Evolutionary conservation across 2,797 vertebrate genomes (phyloP).

Genomic region (Paedocypris micromegethes): DNA sequence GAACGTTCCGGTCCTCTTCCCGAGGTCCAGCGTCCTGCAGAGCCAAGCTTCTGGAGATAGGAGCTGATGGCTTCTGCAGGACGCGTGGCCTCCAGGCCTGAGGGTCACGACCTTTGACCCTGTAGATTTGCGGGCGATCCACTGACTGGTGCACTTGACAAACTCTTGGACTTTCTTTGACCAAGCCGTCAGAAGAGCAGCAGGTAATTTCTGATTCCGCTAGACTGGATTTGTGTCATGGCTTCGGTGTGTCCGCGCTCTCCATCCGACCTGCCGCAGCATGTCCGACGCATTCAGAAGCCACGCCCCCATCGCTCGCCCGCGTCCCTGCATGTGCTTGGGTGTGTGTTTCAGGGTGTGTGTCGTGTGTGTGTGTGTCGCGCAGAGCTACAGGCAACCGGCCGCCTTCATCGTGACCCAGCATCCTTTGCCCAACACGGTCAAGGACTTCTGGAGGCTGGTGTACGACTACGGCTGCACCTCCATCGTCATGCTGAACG

Average conservation of each 20-base stretch:
- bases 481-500: slow-evolving; percentile 96
- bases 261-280: slow-evolving; percentile 50
- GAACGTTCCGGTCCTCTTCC: too few relatives aligned
- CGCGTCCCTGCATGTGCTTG: slow-evolving; percentile 58
- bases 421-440: slow-evolving; percentile 94
- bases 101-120: slow-evolving; percentile 14
- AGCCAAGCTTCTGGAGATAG: too few relatives aligned
- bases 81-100: too few relatives aligned
- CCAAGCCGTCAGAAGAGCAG: slow-evolving; percentile 79
- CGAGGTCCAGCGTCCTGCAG: too few relatives aligned
- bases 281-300: slow-evolving; percentile 41
- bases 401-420: slow-evolving; percentile 99
- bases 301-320: slow-evolving; percentile 2
- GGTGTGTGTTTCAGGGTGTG: slow-evolving; percentile 10
- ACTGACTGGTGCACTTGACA: slow-evolving; percentile 49
- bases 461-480: slow-evolving; percentile 98
- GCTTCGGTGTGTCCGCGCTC: slow-evolving; percentile 67
- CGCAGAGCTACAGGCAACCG: slow-evolving; percentile 95
- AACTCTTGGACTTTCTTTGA: slow-evolving; percentile 74
- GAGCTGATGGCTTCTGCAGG: too few relatives aligned
- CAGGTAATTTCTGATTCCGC: slow-evolving; percentile 69
- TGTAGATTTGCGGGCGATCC: slow-evolving; percentile 23
- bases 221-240: slow-evolving; percentile 83
- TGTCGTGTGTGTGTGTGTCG: slow-evolving; percentile 12
- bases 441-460: slow-evolving; percentile 98